These are phyloP conservation scores for Platycnemis pennipes DNA, from an alignment of 2,888 invertebrate species.

Conservation along the genomic window DNA sequence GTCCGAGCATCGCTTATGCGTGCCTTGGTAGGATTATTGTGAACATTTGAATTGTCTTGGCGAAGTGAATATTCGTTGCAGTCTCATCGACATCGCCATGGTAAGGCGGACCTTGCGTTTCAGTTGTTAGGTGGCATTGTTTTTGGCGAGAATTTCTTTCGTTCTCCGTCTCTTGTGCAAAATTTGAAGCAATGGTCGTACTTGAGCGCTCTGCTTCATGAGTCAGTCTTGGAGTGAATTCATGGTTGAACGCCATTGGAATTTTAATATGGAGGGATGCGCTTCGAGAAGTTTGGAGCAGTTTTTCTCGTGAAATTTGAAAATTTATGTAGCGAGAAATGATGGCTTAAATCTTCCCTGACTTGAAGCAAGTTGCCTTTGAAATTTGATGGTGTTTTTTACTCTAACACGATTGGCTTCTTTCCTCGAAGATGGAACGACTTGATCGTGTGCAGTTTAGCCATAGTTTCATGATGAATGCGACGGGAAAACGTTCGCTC, in stretches of 20 bases:
- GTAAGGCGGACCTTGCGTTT: no score
- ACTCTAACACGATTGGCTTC: background rate
- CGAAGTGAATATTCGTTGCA: no score
- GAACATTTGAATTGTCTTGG: no score
- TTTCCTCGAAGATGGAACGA: background rate
- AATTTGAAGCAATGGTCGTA: background rate
- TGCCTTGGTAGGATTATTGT: no score
- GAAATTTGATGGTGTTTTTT: slow-evolving; percentile 17
- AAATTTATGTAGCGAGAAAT: slow-evolving; percentile 36
- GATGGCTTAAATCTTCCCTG: background rate
- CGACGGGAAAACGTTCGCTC: background rate
- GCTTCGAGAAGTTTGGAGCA: background rate
- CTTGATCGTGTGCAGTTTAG: background rate
- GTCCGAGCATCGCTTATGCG: no score
- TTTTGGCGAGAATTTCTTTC: background rate
- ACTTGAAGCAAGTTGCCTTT: background rate
- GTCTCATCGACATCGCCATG: no score
- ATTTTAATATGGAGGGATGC: background rate
- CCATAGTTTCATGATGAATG: slow-evolving; percentile 2
- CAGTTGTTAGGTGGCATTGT: no score
- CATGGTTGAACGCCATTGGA: background rate
- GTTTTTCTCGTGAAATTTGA: background rate
- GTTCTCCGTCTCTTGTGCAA: background rate
- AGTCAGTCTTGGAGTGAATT: background rate
- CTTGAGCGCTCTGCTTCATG: background rate